These are phyloP conservation scores for Emys orbicularis DNA, from an alignment of 2,797 vertebrate species.

Conservation along the genomic window DNA sequence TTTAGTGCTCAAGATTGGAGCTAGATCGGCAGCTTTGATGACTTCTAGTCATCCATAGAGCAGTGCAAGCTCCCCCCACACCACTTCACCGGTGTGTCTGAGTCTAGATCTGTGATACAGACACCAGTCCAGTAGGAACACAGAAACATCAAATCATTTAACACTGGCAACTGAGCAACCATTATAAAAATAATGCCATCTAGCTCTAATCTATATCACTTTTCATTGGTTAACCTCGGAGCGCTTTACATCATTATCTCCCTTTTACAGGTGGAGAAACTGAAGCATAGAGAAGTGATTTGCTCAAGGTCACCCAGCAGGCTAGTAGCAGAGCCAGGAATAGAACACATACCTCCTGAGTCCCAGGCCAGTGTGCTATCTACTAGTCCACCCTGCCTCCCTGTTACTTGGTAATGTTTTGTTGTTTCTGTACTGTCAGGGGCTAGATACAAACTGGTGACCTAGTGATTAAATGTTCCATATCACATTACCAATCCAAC, in stretches of 20 bases:
- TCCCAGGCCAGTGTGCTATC: neutral
- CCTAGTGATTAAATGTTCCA: neutral
- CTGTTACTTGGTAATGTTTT: neutral
- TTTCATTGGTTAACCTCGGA: neutral
- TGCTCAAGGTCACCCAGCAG: neutral
- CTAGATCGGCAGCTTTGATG: neutral
- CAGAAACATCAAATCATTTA: neutral
- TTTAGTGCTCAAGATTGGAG: neutral
- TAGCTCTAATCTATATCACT: neutral
- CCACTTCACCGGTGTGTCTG: too few species aligned
- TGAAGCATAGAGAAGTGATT: neutral
- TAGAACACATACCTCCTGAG: neutral
- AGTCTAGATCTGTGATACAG: neutral
- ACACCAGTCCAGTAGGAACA: neutral
- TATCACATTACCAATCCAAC: neutral
- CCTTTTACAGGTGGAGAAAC: neutral
- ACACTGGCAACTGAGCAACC: neutral
- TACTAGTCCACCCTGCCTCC: too few species aligned
- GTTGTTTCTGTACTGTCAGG: neutral
- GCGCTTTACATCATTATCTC: neutral
- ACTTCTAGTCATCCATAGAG: neutral
- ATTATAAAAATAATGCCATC: neutral
- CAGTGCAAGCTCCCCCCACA: neutral
- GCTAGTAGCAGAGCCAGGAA: neutral
- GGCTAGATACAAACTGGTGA: neutral